Conservation (phyloP, 2,797 vertebrate genomes). For the Spatula clypeata region DNA sequence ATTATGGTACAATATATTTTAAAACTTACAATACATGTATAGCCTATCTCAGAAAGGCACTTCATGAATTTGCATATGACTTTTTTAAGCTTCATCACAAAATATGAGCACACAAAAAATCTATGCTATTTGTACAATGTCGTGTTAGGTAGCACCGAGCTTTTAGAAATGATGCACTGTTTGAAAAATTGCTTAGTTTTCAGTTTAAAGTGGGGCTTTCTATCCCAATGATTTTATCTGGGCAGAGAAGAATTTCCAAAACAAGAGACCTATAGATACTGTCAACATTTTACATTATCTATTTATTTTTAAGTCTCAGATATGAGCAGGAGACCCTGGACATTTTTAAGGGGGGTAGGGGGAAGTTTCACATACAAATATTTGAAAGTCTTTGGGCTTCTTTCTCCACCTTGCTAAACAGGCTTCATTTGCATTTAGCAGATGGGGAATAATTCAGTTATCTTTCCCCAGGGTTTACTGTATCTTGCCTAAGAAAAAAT, state of each 20-base stretch:
- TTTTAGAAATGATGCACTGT: not conserved
- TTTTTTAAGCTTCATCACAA: not conserved
- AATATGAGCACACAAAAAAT: not conserved
- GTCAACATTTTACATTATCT: not conserved
- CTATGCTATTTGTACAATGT: not conserved
- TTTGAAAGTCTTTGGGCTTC: not conserved
- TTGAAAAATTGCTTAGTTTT: not conserved
- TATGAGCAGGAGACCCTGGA: not conserved
- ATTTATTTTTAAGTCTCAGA: not conserved
- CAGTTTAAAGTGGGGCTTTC: not conserved
- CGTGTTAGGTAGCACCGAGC: not conserved
- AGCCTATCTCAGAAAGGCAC: not conserved
- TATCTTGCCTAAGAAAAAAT: not conserved
- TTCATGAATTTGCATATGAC: not conserved
- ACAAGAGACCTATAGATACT: not conserved
- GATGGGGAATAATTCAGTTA: not conserved
- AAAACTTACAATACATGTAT: not conserved
- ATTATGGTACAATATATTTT: not conserved
- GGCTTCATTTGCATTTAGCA: not conserved
- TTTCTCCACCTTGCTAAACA: not conserved
- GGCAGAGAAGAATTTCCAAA: not conserved
- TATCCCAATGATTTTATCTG: not conserved
- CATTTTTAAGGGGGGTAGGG: fast-evolving
- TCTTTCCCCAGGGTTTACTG: not conserved
- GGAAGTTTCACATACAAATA: not conserved